Evolutionary conservation across 2,888 invertebrate genomes (phyloP).

Genomic region (Torymus tubicola): DNA sequence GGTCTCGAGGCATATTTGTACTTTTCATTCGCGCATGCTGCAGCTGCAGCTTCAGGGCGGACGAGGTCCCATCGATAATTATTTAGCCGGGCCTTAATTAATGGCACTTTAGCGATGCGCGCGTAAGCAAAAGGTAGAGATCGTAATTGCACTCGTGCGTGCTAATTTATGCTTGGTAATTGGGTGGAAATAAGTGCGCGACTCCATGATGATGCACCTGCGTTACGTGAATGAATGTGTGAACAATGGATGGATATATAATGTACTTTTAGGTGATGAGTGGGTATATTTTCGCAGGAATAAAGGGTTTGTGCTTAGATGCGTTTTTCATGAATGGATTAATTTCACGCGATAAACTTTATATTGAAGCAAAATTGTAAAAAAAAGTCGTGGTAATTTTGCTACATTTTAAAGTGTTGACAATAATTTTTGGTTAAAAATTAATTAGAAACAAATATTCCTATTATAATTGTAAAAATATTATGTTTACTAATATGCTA

Average conservation of each 20-base stretch:
- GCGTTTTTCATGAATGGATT: too few relatives aligned
- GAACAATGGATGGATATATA: conserved; percentile 5
- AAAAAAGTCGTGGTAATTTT: too few relatives aligned
- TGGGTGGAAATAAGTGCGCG: conserved; percentile 36
- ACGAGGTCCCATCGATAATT: conserved; percentile 65
- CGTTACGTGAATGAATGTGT: conserved; percentile 3
- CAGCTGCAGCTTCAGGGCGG: conserved; percentile 50
- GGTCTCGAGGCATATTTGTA: conserved; percentile 20
- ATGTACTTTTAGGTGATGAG: neutral
- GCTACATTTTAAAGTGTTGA: too few relatives aligned
- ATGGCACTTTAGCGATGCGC: conserved; percentile 66
- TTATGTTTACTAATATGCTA: too few relatives aligned
- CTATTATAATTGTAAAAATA: too few relatives aligned
- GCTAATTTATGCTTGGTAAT: conserved; percentile 40
- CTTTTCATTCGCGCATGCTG: conserved; percentile 66
- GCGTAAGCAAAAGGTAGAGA: conserved; percentile 44
- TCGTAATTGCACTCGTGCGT: conserved; percentile 56
- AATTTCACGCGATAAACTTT: too few relatives aligned
- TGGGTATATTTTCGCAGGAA: neutral
- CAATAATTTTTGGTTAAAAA: too few relatives aligned
- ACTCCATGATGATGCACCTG: conserved; percentile 33
- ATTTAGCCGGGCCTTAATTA: conserved; percentile 68
- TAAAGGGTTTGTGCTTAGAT: too few relatives aligned
- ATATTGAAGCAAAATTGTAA: too few relatives aligned
- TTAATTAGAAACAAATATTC: too few relatives aligned